Base-by-base conservation (phyloP, 2,888 invertebrate species). In the Mythimna impura region DNA sequence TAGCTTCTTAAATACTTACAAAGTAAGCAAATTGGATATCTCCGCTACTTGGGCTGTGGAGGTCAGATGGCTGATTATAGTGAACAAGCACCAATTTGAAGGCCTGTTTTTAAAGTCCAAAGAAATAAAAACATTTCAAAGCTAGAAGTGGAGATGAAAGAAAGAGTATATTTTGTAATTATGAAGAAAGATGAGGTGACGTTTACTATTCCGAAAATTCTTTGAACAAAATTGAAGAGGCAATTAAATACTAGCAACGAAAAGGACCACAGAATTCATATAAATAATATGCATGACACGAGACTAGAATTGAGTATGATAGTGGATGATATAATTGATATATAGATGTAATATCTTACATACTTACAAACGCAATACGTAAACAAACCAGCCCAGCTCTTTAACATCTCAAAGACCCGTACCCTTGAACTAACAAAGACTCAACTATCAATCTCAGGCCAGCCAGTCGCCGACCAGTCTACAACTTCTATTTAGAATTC, bases 391-490 rank as follows among this genome's bases (percentile, higher is more conserved):
- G 34, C 55, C 9, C 7, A 73, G 14, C 34, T 57, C 17, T 20
- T 65, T 57, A 3, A 66, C 40, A 66, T 57, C 30, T 65, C 64
- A 82, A 68, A 78, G 52, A 60, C 40, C 12, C 17, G 61, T 68
- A 68, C 75, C 75, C 83, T 81, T 81, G 80, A 81, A 68, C 79
- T 54, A 36, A 65, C 40, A 58, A 22, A 25, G 22, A n/a, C 22
- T 4, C 22, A 64, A 36, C 60, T 54, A 72, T 72, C 64, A 80
- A 72, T 80, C 79, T 66, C 52, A 65, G 79, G 57, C 66, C 64
- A 5, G 30, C 66, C 60, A 65, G 81, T 77, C 81, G 83, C 81
- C 81, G 50, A 36, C 61, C 12, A 60, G 81, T 82, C 81, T 81
- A 63, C 64, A n/a, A 63, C 50, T 58, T 20, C 34, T 61, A 71